A percentile compares a stretch with the other conserved stretches of the same genome.
Conservation (phyloP, 2,113 vertebrate species). For the Macrotus californicus region DNA sequence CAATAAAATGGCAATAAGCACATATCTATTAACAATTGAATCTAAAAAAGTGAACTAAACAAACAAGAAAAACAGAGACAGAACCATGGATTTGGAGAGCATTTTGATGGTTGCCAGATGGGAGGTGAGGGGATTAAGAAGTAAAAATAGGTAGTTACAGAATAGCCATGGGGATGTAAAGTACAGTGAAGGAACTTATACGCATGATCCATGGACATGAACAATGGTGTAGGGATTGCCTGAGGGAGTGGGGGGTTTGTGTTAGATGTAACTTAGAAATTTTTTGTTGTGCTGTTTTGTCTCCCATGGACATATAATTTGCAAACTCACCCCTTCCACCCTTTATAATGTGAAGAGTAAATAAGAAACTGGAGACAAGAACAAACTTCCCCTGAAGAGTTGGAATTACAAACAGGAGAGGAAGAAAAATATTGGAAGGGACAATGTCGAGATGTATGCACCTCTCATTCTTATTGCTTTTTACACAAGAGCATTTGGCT, state of each 20-base stretch:
- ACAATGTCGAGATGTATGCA: not conserved
- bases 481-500: conserved; percentile 51
- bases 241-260: not conserved
- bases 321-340: not conserved
- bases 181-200: too few species aligned
- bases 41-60: too few species aligned
- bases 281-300: conserved; percentile 27
- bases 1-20: too few species aligned
- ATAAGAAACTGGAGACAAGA: not conserved
- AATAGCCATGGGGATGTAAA: too few species aligned
- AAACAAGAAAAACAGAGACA: too few species aligned
- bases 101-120: too few species aligned
- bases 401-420: conserved; percentile 18
- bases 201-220: too few species aligned
- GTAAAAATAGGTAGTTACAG: too few species aligned
- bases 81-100: too few species aligned
- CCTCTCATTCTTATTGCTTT: conserved; percentile 21
- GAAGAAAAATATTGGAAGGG: not conserved
- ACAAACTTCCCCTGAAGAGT: not conserved
- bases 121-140: too few species aligned
- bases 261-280: conserved; percentile 26
- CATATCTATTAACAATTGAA: too few species aligned
- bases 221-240: too few species aligned
- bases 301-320: conserved; percentile 16
- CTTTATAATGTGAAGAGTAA: not conserved